phyloP scores from a whole-genome alignment of 2,797 vertebrate genomes.

The Platalea minor region DNA sequence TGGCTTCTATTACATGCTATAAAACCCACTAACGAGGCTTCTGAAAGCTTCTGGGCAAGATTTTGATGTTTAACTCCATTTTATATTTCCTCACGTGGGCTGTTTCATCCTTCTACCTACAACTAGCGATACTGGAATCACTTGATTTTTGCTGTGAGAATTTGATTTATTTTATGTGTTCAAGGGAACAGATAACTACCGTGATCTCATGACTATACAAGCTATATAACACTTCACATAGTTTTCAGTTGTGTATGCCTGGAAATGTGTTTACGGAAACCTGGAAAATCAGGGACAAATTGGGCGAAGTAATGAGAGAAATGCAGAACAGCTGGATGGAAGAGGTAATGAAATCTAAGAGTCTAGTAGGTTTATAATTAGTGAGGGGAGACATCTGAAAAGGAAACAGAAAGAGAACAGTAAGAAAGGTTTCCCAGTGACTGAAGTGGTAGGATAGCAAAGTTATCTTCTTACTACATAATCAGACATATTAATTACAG shows the following conservation, averaged over 20 bases:
- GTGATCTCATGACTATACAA: background rate
- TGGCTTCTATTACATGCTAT: background rate
- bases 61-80: background rate
- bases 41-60: background rate
- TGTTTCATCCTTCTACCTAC: background rate
- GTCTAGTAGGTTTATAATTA: background rate
- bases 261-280: background rate
- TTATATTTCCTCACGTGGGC: background rate
- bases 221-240: background rate
- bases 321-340: background rate
- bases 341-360: background rate
- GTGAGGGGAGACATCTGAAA: background rate
- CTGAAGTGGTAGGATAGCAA: background rate
- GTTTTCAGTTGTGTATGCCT: background rate
- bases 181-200: background rate
- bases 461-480: background rate
- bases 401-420: background rate
- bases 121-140: background rate
- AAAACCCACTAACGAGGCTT: background rate
- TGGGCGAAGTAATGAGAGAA: background rate
- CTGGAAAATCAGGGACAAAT: background rate
- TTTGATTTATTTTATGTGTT: background rate
- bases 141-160: background rate
- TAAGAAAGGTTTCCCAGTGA: background rate
- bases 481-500: background rate